Percentiles rank a stretch among this genome's conserved stretches.
These are phyloP conservation scores for Paedocypris sp. DNA, from an alignment of 2,113 vertebrate species.

Conservation along the genomic window DNA sequence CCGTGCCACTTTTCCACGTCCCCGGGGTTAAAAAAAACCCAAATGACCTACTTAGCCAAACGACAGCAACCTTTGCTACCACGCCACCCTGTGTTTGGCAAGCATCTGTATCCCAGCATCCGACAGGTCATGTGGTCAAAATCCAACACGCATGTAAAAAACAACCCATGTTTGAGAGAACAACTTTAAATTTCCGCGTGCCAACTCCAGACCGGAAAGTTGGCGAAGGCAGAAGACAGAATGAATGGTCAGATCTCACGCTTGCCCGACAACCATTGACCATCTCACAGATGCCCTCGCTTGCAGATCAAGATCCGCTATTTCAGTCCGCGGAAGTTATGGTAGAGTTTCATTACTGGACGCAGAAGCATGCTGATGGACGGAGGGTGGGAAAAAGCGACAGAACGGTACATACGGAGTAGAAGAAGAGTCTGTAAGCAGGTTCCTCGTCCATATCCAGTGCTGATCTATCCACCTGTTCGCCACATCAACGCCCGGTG, in stretches of 20 bases:
- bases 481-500: constrained; percentile 36
- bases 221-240: no score
- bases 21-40: constrained; percentile 48
- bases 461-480: constrained; percentile 54
- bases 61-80: constrained; percentile 35
- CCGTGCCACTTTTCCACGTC: constrained; percentile 48
- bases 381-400: constrained; percentile 21
- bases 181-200: no score
- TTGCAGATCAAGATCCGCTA: no score
- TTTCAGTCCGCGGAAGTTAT: constrained; percentile 27
- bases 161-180: no score
- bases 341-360: constrained; percentile 48
- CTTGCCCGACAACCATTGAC: no score
- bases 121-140: no score
- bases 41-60: constrained; percentile 62
- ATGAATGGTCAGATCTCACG: no score
- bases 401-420: constrained; percentile 63
- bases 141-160: no score
- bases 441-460: constrained; percentile 58
- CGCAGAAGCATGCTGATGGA: constrained; percentile 31
- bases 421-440: constrained; percentile 63
- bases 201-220: no score
- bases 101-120: constrained; percentile 18
- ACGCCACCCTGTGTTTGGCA: constrained; percentile 33
- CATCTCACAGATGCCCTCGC: no score